A percentile compares a stretch with the other conserved stretches of the same genome.
phyloP scores from a whole-genome alignment of 1,140 invertebrate species.

The Arion vulgaris region DNA sequence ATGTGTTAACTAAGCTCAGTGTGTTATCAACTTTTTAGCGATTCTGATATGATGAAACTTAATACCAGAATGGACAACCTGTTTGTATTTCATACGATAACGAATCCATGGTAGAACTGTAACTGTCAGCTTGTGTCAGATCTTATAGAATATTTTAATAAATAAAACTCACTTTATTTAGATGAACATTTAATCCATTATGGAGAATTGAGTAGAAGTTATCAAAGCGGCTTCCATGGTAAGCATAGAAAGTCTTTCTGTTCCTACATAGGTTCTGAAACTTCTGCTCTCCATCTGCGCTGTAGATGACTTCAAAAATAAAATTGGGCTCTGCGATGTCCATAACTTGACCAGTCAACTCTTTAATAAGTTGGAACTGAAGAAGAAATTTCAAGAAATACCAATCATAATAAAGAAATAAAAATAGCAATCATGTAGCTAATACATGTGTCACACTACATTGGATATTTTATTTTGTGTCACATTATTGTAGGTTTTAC shows the following conservation, averaged over 20 bases:
- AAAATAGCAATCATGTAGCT: too few species aligned
- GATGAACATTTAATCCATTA: constrained; percentile 83
- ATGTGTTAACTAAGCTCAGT: too few species aligned
- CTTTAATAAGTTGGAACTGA: constrained; percentile 64
- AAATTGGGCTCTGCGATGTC: constrained; percentile 63
- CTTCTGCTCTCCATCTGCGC: constrained; percentile 55
- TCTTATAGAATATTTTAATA: too few species aligned
- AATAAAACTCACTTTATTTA: constrained; percentile 79
- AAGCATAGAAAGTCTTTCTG: constrained; percentile 79
- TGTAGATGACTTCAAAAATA: constrained; percentile 69
- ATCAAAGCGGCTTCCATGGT: constrained; percentile 84
- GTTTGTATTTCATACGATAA: too few species aligned
- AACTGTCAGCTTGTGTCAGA: too few species aligned
- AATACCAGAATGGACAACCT: too few species aligned
- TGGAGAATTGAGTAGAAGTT: constrained; percentile 88
- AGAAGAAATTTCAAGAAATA: constrained; percentile 29
- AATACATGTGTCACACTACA: not conserved
- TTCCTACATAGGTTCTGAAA: constrained; percentile 70
- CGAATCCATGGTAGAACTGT: too few species aligned
- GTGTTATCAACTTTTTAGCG: too few species aligned
- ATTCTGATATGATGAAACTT: too few species aligned
- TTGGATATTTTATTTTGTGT: not conserved
- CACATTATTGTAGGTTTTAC: too few species aligned
- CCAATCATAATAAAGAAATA: not conserved
- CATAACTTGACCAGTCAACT: constrained; percentile 70